Evolutionary conservation across 2,888 invertebrate genomes (phyloP).

Genomic region (Harmothoe impar): DNA sequence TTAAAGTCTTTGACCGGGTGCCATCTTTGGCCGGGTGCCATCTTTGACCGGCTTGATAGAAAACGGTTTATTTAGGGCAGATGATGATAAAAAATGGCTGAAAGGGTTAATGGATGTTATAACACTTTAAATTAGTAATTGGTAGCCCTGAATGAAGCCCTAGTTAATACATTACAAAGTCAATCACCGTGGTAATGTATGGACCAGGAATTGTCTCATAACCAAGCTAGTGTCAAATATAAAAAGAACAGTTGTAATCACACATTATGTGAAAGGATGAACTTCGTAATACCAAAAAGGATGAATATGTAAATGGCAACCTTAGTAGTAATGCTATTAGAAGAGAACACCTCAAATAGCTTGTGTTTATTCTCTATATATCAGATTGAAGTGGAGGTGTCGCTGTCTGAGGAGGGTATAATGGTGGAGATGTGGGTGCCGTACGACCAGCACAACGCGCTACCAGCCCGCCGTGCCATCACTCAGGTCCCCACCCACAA

Average conservation of each 20-base stretch:
- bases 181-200: too few relatives aligned
- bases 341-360: background rate
- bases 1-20: too few relatives aligned
- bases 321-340: background rate
- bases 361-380: background rate
- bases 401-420: background rate
- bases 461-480: background rate
- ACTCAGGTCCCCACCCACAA: background rate
- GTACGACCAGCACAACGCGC: background rate
- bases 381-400: background rate
- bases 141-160: too few relatives aligned
- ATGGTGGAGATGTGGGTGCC: slow-evolving; percentile 41
- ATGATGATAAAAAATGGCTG: too few relatives aligned
- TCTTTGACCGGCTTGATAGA: too few relatives aligned
- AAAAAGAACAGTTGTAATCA: background rate
- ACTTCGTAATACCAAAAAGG: background rate
- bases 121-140: too few relatives aligned
- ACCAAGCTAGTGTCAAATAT: background rate
- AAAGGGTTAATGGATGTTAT: too few relatives aligned
- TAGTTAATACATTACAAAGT: too few relatives aligned
- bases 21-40: too few relatives aligned
- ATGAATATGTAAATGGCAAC: background rate
- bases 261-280: background rate
- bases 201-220: background rate
- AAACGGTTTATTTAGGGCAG: too few relatives aligned